Evolutionary conservation across 1,140 invertebrate species (phyloP).

Genomic region (Leptoteleia sp.): DNA sequence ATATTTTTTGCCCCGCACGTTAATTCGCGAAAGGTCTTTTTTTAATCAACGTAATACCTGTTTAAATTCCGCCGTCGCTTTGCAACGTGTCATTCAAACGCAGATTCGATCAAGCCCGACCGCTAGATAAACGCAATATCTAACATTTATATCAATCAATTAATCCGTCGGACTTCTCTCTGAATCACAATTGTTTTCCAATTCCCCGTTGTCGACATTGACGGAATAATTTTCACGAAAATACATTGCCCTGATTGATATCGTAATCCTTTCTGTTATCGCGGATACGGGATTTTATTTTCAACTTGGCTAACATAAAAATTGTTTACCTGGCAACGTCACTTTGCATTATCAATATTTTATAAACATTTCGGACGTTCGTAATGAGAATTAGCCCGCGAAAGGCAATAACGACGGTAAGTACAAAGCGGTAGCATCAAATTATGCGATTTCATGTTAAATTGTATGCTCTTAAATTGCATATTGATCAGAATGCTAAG

Average conservation of each 20-base stretch:
- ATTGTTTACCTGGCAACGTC: not conserved
- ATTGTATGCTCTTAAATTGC: constrained; percentile 9
- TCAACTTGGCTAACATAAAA: not conserved
- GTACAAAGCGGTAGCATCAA: not conserved
- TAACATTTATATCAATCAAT: constrained; percentile 60
- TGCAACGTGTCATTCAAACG: constrained; percentile 40
- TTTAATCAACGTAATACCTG: constrained; percentile 3
- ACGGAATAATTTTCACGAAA: constrained; percentile 37
- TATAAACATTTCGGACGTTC: constrained; percentile 7
- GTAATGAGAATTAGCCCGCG: too few relatives aligned
- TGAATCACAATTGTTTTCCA: constrained; percentile 46
- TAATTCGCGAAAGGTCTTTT: too few relatives aligned
- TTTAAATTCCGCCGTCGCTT: constrained; percentile 21
- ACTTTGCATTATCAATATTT: too few relatives aligned
- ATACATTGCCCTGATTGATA: constrained; percentile 32
- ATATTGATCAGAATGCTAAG: constrained; percentile 7
- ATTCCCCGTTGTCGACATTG: constrained; percentile 29
- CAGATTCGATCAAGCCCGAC: constrained; percentile 19
- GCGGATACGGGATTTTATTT: constrained; percentile 16
- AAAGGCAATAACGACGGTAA: too few relatives aligned
- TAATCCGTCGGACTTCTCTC: constrained; percentile 32
- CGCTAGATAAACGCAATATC: constrained; percentile 47
- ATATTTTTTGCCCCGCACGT: too few relatives aligned
- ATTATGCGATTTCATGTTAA: constrained; percentile 3
- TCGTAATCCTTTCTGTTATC: constrained; percentile 23